A percentile compares a stretch with the other conserved stretches of the same genome.
Evolutionary conservation across 1,140 invertebrate species (phyloP).

Genomic region (Drosophila azteca): DNA sequence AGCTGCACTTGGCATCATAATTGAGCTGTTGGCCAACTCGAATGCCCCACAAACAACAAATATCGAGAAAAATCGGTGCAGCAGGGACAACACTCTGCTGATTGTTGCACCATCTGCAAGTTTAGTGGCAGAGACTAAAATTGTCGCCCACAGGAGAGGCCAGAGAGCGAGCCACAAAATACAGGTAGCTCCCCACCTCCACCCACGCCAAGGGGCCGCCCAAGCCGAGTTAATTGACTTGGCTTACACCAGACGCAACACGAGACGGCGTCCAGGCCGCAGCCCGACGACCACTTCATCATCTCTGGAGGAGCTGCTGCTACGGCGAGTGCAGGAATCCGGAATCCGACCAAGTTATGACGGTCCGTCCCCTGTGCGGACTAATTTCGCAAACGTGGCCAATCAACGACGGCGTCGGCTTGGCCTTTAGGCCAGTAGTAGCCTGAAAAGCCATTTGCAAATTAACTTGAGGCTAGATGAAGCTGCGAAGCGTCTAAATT

Average conservation of each 20-base stretch:
- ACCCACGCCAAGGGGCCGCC: constrained; percentile 24
- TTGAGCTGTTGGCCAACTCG: too few relatives aligned
- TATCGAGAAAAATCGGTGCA: neutral
- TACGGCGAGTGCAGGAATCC: neutral
- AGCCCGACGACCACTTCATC: constrained; percentile 51
- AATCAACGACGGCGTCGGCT: constrained; percentile 53
- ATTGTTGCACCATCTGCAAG: neutral
- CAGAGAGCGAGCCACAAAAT: constrained; percentile 22
- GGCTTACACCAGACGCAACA: constrained; percentile 29
- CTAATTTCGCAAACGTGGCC: constrained; percentile 79
- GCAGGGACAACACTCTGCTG: neutral
- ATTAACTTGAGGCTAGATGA: constrained; percentile 73
- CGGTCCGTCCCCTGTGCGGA: constrained; percentile 38
- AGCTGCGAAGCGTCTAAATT: constrained; percentile 67
- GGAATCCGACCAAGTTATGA: constrained; percentile 49
- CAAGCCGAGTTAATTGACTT: constrained; percentile 65
- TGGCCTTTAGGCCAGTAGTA: constrained; percentile 31
- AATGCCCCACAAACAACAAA: too few relatives aligned
- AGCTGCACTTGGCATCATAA: too few relatives aligned
- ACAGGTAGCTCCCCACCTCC: neutral
- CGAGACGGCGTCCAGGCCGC: neutral
- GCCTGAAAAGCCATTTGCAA: constrained; percentile 76
- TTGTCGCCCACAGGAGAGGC: neutral
- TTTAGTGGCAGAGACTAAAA: neutral
- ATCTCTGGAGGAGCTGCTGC: constrained; percentile 23